These are phyloP conservation scores for Ceratitis capitata DNA, from an alignment of 1,140 invertebrate species.

Conservation along the genomic window DNA sequence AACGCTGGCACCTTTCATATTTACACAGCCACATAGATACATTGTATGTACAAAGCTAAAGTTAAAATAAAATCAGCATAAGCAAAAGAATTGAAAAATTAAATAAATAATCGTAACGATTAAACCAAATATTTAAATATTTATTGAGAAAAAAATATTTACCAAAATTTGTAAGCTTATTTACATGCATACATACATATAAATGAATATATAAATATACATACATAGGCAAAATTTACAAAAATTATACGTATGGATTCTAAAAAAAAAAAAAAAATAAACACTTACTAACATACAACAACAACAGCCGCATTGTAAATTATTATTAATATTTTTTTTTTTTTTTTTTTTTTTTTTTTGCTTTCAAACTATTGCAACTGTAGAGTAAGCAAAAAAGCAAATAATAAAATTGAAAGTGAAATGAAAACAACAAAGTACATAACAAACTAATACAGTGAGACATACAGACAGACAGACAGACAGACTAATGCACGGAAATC, in stretches of 20 bases:
- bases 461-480: neutral
- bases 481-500: neutral
- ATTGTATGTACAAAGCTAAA: neutral
- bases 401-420: neutral
- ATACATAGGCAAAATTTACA: slow-evolving; percentile 35
- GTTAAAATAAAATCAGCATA: neutral
- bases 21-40: neutral
- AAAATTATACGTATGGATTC: slow-evolving; percentile 29
- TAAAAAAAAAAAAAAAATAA: slow-evolving; percentile 4
- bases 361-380: slow-evolving; percentile 37
- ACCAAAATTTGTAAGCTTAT: slow-evolving; percentile 37
- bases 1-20: slow-evolving; percentile 7
- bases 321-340: too few species aligned
- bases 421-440: neutral
- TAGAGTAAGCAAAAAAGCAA: slow-evolving; percentile 19
- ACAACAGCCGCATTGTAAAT: neutral
- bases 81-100: neutral
- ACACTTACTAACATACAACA: neutral
- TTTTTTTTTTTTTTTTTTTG: too few species aligned
- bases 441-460: neutral
- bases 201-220: slow-evolving; percentile 4
- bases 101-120: neutral
- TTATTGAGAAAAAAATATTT: slow-evolving; percentile 28
- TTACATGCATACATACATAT: slow-evolving; percentile 1
- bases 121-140: neutral